phyloP scores from a whole-genome alignment of 2,888 invertebrate species.

The Dryocosmus kuriphilus region DNA sequence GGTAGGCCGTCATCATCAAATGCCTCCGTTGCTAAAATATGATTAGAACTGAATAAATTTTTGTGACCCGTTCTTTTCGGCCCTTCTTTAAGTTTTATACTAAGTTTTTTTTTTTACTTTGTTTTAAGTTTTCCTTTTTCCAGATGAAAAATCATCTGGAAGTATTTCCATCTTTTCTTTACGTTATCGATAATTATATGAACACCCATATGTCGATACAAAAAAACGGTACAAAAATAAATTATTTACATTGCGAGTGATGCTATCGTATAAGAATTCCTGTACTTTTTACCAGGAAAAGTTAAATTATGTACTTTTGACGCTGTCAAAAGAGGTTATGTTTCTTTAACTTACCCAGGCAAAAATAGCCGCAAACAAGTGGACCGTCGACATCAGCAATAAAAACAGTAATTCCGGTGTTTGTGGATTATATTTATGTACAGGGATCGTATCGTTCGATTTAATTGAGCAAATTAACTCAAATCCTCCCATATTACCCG shows the following conservation, averaged over 20 bases:
- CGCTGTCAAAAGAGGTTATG: slow-evolving; percentile 21
- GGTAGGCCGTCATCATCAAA: slow-evolving; percentile 95
- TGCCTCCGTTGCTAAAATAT: slow-evolving; percentile 89
- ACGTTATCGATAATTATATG: no score
- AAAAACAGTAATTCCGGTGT: slow-evolving; percentile 89
- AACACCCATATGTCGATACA: neutral
- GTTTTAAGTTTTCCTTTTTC: no score
- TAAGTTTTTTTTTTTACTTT: neutral
- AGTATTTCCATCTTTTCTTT: no score
- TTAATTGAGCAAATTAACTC: slow-evolving; percentile 82
- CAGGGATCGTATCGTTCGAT: slow-evolving; percentile 86
- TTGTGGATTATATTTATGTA: slow-evolving; percentile 89
- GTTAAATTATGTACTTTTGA: neutral
- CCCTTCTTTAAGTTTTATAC: neutral
- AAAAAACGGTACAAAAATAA: neutral
- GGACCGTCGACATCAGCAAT: slow-evolving; percentile 94
- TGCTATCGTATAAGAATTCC: neutral
- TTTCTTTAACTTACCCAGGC: slow-evolving; percentile 83
- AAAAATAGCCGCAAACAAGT: slow-evolving; percentile 92
- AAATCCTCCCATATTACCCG: slow-evolving; percentile 78
- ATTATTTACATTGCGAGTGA: neutral
- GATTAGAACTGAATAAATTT: no score
- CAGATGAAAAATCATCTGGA: no score
- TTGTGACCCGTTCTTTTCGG: no score
- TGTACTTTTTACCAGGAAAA: neutral